A percentile compares a stretch with the other conserved stretches of the same genome.
Evolutionary conservation across 2,113 vertebrate genomes (phyloP).

Genomic region (Rhinolophus ferrumequinum): DNA sequence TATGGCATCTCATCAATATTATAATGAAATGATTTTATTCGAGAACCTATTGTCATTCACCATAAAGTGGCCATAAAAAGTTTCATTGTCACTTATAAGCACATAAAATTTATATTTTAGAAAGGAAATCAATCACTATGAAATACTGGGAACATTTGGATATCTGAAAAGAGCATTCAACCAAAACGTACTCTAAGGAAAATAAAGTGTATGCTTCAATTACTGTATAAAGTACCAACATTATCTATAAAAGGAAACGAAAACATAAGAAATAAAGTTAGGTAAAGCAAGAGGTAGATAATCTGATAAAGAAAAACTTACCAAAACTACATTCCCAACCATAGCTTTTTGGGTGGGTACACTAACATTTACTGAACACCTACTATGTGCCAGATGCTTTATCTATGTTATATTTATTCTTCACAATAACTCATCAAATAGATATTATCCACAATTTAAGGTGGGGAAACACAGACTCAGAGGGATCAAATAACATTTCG

Average conservation of each 20-base stretch:
- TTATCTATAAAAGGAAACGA: background rate
- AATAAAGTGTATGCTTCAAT: background rate
- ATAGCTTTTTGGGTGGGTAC: background rate
- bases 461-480: background rate
- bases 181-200: background rate
- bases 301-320: background rate
- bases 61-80: background rate
- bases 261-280: background rate
- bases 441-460: background rate
- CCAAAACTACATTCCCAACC: background rate
- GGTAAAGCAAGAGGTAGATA: background rate
- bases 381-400: background rate
- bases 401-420: background rate
- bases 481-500: background rate
- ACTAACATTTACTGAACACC: background rate
- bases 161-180: background rate
- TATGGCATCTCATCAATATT: background rate
- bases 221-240: background rate
- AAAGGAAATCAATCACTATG: background rate
- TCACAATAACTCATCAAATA: background rate
- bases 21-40: background rate
- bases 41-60: background rate
- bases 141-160: background rate
- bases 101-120: background rate
- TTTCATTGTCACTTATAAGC: background rate